Base-by-base conservation (phyloP, 2,888 invertebrate genomes). In the Empis livida region DNA sequence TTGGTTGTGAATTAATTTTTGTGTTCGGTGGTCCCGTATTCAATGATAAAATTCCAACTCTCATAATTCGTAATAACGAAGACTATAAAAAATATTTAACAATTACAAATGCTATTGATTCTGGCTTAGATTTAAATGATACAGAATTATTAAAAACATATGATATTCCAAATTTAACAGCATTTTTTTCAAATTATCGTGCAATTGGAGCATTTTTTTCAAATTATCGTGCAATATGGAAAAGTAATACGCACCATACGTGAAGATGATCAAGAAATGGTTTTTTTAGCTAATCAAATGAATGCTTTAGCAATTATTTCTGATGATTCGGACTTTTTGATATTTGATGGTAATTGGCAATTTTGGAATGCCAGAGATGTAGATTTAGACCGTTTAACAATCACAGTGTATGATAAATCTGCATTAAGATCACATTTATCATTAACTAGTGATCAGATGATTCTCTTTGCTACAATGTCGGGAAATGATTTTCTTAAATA, bases 191-290 rank as follows among this genome's bases (percentile, higher is more conserved):
- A n/a, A n/a, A n/a, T n/a, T n/a, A n/a, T n/a, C n/a, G n/a, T n/a
- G n/a, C n/a, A n/a, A n/a, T n/a, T n/a, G n/a, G n/a, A 31, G 23
- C 49, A 30, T 43, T 49, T 43, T 32, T 43, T 20, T 10, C 8
- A 9, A 46, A 35, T n/a, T 45, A 46, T 3, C 16, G 13, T 14
- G 5, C n/a, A 10, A 14, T 49, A 41, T 31, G 46, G 46, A 10
- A 41, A 42, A n/a, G n/a, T 49, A 5, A 43, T 46, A n/a, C 8
- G 17, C 8, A 27, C 40, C 8, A 11, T 40, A 4, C 44, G 44
- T 10, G 53, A 53, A n/a, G 49, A 49, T 42, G 52, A 52, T 42
- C 10, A 41, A n/a, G 52, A 52, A 31, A 38, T 52, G 6, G 52
- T 49, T 5, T 35, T 43, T 30, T 51, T 43, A 43, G 53, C 53